A percentile compares a stretch with the other conserved stretches of the same genome.
These are phyloP conservation scores for Formica exsecta DNA, from an alignment of 1,140 invertebrate genomes.

Conservation along the genomic window DNA sequence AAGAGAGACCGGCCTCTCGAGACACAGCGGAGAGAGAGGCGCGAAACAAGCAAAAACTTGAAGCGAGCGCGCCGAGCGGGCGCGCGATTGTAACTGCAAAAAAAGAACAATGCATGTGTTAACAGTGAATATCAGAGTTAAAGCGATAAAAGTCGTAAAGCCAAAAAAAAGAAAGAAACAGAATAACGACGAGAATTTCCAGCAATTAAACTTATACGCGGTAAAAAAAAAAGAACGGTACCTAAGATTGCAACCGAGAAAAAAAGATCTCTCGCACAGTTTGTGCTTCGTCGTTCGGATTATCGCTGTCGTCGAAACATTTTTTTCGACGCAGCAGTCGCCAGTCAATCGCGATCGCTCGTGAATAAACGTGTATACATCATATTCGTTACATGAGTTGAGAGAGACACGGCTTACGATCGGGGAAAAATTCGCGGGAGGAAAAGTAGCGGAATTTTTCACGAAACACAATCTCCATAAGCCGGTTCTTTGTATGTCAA, in stretches of 20 bases:
- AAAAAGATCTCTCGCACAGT: conserved; percentile 24
- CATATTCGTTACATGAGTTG: conserved; percentile 4
- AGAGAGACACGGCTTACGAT: conserved; percentile 20
- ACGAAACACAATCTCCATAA: background rate
- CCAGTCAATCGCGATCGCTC: conserved; percentile 37
- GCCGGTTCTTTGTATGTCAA: conserved; percentile 32
- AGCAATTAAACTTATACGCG: conserved; percentile 44
- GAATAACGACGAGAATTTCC: conserved; percentile 19
- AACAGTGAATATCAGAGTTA: conserved; percentile 77
- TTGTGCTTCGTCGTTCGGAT: conserved; percentile 35
- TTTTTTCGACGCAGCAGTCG: background rate
- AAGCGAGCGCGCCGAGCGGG: conserved; percentile 5
- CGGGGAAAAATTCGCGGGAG: conserved; percentile 3
- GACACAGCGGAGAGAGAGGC: conserved; percentile 17
- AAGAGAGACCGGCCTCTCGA: conserved; percentile 43
- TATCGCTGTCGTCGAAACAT: conserved; percentile 34
- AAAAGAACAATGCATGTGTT: conserved; percentile 82
- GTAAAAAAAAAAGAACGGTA: background rate
- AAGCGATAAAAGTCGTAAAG: conserved; percentile 36
- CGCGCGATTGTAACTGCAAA: conserved; percentile 59
- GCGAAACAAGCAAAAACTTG: conserved; percentile 32
- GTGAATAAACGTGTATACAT: background rate
- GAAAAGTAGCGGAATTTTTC: background rate
- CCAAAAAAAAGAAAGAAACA: conserved; percentile 22
- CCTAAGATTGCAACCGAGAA: background rate